Evolutionary conservation across 2,113 vertebrate species (phyloP), one percentile per base, ranked within the genome.

Genomic region (Pituophis catenifer): DNA sequence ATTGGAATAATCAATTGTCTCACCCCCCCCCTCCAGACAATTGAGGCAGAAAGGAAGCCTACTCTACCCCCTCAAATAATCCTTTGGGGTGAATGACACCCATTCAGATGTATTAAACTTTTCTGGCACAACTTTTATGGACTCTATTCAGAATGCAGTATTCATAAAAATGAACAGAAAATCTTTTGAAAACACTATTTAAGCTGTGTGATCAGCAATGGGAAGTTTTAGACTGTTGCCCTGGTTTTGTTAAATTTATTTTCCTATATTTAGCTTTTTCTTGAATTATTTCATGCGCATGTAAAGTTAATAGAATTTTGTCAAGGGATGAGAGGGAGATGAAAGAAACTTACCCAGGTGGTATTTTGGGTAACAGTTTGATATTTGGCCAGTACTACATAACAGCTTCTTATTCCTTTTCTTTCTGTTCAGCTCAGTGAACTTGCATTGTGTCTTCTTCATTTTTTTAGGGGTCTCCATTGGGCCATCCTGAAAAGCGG

Each of bases 281-380:
- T 23, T 91, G 65, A 44, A 58, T 91, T 53, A 23, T 62, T 54
- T 55, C 33, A 94, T 58, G 54, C 94, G 91, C 95, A 93, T 92
- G 91, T 9, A 92, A 94, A 10, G 91, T 59, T 65, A 92, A 8
- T 55, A 95, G 95, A 96, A 97, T 96, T 96, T 95, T 97, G 95
- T 97, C 96, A 96, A 87, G 94, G 96, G 93, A 96, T 53, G 58
- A 53, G 86, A 95, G 97, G 94, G 96, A 95, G 94, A 90, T 92
- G 92, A 93, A 57, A 59, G 19, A 54, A 98, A 98, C 98, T 99
- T 98, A 99, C 99, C 99, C 94, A 99, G 96, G 93, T 99, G 98
- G 97, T 98, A 98, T 98, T 99, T 99, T 95, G 98, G 97, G 98
- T 98, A 99, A 96, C 97, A 98, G 86, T 98, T 98, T 92, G 98